Conservation (phyloP, 2,888 invertebrate genomes). For the Drosophila longiperda region DNA sequence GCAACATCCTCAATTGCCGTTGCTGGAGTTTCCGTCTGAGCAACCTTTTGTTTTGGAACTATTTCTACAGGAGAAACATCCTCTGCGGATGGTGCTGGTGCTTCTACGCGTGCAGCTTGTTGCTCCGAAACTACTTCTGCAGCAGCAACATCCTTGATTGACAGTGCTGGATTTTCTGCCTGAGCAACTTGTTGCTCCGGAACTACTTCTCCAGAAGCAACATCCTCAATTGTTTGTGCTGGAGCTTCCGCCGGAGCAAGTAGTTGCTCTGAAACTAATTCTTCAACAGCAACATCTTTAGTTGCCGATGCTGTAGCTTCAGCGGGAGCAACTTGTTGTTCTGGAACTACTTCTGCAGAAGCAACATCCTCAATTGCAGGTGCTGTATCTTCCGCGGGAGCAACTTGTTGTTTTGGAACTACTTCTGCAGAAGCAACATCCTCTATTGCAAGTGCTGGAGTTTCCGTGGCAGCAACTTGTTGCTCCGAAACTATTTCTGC, state of each 20-base stretch:
- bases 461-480: no score
- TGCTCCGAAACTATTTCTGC: no score
- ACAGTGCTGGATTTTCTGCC: not conserved
- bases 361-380: no score
- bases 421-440: no score
- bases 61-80: slow-evolving; percentile 1
- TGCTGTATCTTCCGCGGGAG: no score
- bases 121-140: no score
- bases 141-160: not conserved
- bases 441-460: no score
- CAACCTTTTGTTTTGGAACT: not conserved
- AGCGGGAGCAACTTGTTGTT: not conserved
- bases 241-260: not conserved
- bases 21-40: no score
- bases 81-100: not conserved
- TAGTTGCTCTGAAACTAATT: not conserved
- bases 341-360: not conserved
- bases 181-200: not conserved
- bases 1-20: not conserved
- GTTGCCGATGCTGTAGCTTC: not conserved
- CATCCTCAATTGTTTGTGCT: slow-evolving; percentile 2
- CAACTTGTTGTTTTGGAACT: no score
- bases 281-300: not conserved
- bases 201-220: not conserved
- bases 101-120: not conserved